Evolutionary conservation across 2,113 vertebrate genomes (phyloP).

Genomic region (Epinephelus moara): DNA sequence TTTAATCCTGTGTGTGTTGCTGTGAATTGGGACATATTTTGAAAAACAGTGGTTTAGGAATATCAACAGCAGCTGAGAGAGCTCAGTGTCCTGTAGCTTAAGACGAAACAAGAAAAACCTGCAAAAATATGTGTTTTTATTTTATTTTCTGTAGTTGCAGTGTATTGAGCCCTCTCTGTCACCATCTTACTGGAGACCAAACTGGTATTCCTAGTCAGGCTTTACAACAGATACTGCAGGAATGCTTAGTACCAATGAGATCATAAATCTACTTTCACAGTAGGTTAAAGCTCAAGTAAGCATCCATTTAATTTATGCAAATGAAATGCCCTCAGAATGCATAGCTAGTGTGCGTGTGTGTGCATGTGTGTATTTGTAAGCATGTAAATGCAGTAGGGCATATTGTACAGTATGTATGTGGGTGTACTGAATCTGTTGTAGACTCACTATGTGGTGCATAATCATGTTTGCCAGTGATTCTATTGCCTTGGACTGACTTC

Average conservation of each 20-base stretch:
- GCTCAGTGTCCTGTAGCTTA: too few relatives aligned
- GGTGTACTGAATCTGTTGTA: constrained; percentile 13
- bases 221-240: not conserved
- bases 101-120: too few relatives aligned
- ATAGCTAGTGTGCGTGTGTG: not conserved
- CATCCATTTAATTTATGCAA: not conserved
- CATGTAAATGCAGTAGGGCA: not conserved
- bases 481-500: not conserved
- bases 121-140: too few relatives aligned
- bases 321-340: not conserved
- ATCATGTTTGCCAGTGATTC: not conserved
- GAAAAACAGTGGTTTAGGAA: too few relatives aligned
- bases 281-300: not conserved
- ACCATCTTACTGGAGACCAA: not conserved
- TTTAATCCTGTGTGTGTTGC: not conserved
- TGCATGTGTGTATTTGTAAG: not conserved
- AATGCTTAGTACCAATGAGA: not conserved
- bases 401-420: constrained; percentile 11
- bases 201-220: not conserved
- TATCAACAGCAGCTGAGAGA: too few relatives aligned
- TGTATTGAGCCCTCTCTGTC: too few relatives aligned
- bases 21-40: not conserved
- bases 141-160: too few relatives aligned
- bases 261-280: not conserved
- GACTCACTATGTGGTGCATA: constrained; percentile 4